Evolutionary conservation across 2,113 vertebrate genomes (phyloP).

Genomic region (Bothrops jararaca): DNA sequence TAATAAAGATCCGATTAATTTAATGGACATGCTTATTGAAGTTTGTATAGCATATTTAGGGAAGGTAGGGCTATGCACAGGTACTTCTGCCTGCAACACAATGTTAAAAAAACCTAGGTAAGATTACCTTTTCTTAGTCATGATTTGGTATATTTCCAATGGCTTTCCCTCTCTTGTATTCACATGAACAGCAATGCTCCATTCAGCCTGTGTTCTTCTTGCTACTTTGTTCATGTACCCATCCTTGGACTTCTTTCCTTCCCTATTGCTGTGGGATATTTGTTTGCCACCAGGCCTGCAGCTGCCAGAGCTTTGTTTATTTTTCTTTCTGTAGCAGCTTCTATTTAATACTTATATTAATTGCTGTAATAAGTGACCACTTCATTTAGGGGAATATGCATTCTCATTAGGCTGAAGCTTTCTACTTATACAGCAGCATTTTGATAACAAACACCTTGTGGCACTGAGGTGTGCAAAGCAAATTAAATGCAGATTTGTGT

Average conservation of each 20-base stretch:
- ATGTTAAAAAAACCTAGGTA: not conserved
- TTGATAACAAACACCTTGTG: constrained; percentile 50
- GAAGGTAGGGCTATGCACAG: too few relatives aligned
- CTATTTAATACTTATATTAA: constrained; percentile 62
- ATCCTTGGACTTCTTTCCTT: not conserved
- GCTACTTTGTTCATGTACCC: not conserved
- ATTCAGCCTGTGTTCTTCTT: not conserved
- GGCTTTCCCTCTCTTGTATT: not conserved
- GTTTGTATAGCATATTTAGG: not conserved
- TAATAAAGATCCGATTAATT: not conserved
- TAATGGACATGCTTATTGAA: not conserved
- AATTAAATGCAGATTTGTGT: constrained; percentile 33
- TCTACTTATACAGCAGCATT: constrained; percentile 52
- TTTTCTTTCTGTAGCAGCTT: constrained; percentile 20
- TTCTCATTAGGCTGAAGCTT: constrained; percentile 56
- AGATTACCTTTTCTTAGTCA: not conserved
- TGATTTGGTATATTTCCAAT: not conserved
- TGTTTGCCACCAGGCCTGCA: not conserved
- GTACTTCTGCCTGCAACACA: not conserved
- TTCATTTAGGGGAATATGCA: constrained; percentile 51
- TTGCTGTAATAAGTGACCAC: constrained; percentile 57
- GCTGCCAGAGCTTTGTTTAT: constrained; percentile 26
- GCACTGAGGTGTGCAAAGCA: constrained; percentile 20
- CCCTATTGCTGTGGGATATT: not conserved
- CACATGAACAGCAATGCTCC: not conserved